Base-by-base conservation (phyloP, 2,797 vertebrate genomes). In the Sebastes melanostomus region DNA sequence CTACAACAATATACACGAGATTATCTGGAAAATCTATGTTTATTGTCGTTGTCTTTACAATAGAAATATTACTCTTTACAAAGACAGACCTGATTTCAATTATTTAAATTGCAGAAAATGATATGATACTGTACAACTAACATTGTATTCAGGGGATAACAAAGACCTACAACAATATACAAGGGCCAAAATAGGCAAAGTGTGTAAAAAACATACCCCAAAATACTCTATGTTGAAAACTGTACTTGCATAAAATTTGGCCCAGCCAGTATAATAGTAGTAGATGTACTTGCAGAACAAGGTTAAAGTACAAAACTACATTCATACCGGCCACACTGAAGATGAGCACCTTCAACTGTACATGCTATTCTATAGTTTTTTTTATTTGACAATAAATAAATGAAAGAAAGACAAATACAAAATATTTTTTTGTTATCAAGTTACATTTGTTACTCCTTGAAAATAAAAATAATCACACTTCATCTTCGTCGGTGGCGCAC, bases 401-500 rank as follows among this genome's bases (percentile, higher is more conserved):
- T 29, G 0, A 29, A 60, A 7, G 2, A 25, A 13, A 66, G 13
- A 56, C 9, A 63, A 63, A 78, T 16, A 68, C 3, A 62, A 22
- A 78, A n/a, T 56, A 36, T 20, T 60, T 22, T 50, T n/a, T 59
- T 55, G 4, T 32, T 20, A 6, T 54, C 20, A 29, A 77, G 25
- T 42, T 60, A 25, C 8, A 74, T 36, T 69, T 77, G 4, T 42
- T 20, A 61, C 2, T 3, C 3, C n/a, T 72, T 56, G 27, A 76
- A 36, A 36, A 12, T 14, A 27, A 58, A 20, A 60, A 20, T 1
- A 50, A 34, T 52, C 0, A 56, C 5, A 63, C 5, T 14, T 86
- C 20, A 92, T 90, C 73, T 87, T 74, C 85, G 87, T 82, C 87
- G 50, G 58, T 93, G 86, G 5, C 87, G 85, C 29, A 92, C 78